phyloP scores from a whole-genome alignment of 2,797 vertebrate species.

The Varecia variegata region DNA sequence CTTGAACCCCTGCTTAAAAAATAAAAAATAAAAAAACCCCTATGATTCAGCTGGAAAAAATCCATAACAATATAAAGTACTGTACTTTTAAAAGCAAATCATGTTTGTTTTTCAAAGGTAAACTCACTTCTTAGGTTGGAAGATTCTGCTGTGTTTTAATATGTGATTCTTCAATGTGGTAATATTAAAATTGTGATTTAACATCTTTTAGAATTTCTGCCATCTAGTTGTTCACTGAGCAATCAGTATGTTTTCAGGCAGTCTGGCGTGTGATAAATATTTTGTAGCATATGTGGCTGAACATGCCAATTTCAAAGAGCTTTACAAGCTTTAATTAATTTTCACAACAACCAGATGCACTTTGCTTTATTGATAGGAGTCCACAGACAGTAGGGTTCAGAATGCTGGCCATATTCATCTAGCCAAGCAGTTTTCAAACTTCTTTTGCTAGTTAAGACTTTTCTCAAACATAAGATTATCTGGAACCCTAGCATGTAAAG shows the following conservation, averaged over 20 bases:
- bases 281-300: constrained; percentile 58
- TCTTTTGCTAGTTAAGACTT: background rate
- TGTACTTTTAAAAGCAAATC: constrained; percentile 18
- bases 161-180: background rate
- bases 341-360: constrained; percentile 55
- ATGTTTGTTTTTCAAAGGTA: constrained; percentile 13
- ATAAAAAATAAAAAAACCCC: background rate
- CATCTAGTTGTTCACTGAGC: constrained; percentile 17
- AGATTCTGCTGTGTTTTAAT: background rate
- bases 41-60: background rate
- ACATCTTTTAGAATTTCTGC: constrained; percentile 38
- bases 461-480: background rate
- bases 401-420: background rate
- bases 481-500: background rate
- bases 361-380: constrained; percentile 31
- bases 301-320: constrained; percentile 64
- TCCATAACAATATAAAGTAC: background rate
- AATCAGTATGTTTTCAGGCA: constrained; percentile 46
- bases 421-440: background rate
- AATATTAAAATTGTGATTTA: background rate
- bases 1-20: constrained; percentile 34
- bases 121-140: background rate
- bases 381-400: constrained; percentile 7
- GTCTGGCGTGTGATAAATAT: constrained; percentile 62
- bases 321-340: constrained; percentile 69